Percentiles rank a stretch among this genome's conserved stretches.
These are phyloP conservation scores for Eumacrocentrus americanus DNA, from an alignment of 2,888 invertebrate species.

Conservation along the genomic window DNA sequence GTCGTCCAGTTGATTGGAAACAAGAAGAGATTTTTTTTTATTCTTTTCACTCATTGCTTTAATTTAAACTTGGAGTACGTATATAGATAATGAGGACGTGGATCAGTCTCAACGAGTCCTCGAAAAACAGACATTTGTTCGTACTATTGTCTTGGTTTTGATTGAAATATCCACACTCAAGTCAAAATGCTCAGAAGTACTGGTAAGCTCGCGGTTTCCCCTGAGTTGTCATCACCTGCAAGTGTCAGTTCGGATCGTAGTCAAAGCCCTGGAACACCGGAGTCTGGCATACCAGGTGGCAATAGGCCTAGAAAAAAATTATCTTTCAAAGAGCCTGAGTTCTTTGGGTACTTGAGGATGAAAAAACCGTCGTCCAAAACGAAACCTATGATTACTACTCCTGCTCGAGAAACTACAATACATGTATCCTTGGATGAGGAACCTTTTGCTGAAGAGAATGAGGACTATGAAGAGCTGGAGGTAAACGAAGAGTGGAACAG, in stretches of 20 bases:
- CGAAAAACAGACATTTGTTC: too few relatives aligned
- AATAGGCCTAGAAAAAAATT: conserved; percentile 79
- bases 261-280: conserved; percentile 56
- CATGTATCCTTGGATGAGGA: conserved; percentile 45
- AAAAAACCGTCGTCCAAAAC: conserved; percentile 43
- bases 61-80: too few relatives aligned
- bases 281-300: conserved; percentile 49
- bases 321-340: conserved; percentile 86
- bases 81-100: too few relatives aligned
- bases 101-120: too few relatives aligned
- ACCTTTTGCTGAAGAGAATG: conserved; percentile 53
- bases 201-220: conserved; percentile 35
- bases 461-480: conserved; percentile 58
- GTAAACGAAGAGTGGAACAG: conserved; percentile 40
- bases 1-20: too few relatives aligned
- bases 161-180: conserved; percentile 9
- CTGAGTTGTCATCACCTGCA: conserved; percentile 34
- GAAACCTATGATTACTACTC: conserved; percentile 36
- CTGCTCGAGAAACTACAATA: conserved; percentile 33
- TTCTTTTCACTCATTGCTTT: too few relatives aligned
- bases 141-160: background rate
- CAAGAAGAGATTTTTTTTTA: too few relatives aligned
- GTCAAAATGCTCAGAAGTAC: conserved; percentile 41
- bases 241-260: conserved; percentile 56
- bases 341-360: conserved; percentile 63